Evolutionary conservation across 2,113 vertebrate genomes (phyloP).

Genomic region (Gymnocephalus cernua): DNA sequence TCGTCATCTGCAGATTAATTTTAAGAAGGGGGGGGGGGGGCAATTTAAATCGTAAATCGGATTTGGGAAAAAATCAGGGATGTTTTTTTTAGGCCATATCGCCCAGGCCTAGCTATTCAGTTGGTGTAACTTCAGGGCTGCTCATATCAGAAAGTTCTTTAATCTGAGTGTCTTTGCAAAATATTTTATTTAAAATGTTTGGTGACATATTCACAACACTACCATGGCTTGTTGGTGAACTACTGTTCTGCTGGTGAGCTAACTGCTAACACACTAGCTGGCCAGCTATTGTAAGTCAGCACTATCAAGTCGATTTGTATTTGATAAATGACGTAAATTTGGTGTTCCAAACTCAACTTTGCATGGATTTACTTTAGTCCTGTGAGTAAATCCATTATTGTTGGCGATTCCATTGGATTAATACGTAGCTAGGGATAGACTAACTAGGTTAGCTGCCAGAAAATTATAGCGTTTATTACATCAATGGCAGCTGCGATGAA

Average conservation of each 20-base stretch:
- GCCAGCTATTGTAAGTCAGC: background rate
- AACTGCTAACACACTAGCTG: background rate
- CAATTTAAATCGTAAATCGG: too few relatives aligned
- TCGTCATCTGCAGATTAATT: too few relatives aligned
- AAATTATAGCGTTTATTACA: background rate
- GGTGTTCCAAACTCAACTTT: background rate
- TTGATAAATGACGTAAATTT: background rate
- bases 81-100: too few relatives aligned
- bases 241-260: background rate
- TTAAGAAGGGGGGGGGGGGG: too few relatives aligned
- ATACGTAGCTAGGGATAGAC: background rate
- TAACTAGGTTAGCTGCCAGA: background rate
- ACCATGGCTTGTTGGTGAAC: background rate
- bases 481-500: background rate
- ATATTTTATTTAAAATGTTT: too few relatives aligned
- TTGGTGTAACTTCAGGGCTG: background rate
- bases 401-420: background rate
- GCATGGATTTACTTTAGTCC: background rate
- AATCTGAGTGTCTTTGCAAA: too few relatives aligned
- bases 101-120: too few relatives aligned
- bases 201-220: too few relatives aligned
- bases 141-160: too few relatives aligned
- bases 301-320: background rate
- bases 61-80: too few relatives aligned
- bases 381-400: background rate